phyloP scores from a whole-genome alignment of 2,113 vertebrate species.

The Acrocephalus kingi region DNA sequence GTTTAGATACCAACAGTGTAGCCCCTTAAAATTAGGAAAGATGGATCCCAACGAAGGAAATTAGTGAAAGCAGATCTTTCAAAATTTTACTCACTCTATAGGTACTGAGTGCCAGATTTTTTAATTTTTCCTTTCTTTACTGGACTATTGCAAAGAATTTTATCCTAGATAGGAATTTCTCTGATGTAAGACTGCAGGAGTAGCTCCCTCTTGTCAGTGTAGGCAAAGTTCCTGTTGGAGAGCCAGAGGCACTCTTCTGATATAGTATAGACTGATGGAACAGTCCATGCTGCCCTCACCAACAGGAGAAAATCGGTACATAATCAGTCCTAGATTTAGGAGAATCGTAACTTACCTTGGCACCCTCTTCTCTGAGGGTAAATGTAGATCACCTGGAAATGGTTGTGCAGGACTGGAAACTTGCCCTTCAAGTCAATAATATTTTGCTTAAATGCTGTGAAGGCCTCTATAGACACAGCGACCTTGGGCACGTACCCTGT shows the following conservation, averaged over 20 bases:
- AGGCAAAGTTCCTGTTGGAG: not conserved
- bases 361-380: not conserved
- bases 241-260: not conserved
- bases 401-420: not conserved
- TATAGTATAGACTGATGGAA: not conserved
- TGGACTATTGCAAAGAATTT: not conserved
- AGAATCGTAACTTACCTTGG: not conserved
- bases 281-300: not conserved
- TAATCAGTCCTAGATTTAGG: not conserved
- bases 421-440: not conserved
- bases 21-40: not conserved
- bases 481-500: not conserved
- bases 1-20: not conserved
- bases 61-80: not conserved
- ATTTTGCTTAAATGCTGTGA: not conserved
- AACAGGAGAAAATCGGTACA: not conserved
- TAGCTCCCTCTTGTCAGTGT: not conserved
- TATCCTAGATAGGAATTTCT: not conserved
- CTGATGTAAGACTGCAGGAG: not conserved
- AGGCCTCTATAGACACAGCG: not conserved
- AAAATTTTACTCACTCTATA: not conserved
- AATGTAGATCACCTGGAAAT: not conserved
- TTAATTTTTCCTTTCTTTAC: not conserved
- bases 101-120: not conserved
- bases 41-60: not conserved